Evolutionary conservation across 2,113 vertebrate species (phyloP), one percentile per base, ranked within the genome.

Genomic region (Alectura lathami): DNA sequence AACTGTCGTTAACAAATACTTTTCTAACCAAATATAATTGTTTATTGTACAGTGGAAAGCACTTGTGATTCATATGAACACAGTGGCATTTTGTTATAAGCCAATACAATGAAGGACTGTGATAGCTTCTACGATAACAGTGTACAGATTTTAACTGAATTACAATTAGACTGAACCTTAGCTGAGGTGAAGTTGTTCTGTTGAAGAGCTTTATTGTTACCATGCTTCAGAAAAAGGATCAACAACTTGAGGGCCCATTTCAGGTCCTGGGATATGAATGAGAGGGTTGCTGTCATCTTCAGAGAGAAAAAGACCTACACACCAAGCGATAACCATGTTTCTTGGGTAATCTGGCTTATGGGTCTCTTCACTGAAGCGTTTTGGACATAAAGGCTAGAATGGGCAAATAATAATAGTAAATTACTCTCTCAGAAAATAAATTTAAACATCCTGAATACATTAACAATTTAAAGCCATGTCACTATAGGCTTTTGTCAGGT

Each of bases 1-100:
- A 83, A 38, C 59, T 76, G 10, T 60, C 14, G 1, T 57, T 86
- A 83, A 62, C 27, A 69, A 42, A 42, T 70, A 79, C 77, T 94
- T 91, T 88, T 67, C 50, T 57, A 76, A 45, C 91, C n/a, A 83
- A 89, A 83, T 50, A 24, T 76, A 88, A 88, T 83, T 88, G 88
- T 95, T 85, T 67, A 29, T 86, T 96, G 92, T 89, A 81, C 53
- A 91, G 60, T 70, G 57, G 62, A 83, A 90, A 74, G 38, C 43
- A 72, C 40, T 95, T 89, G 72, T 87, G 74, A 88, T 95, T 94
- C 85, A 81, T 78, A 67, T 14, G 29, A 83, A 83, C 30, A 91
- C 89, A 91, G 59, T 91, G 54, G 60, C 56, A 72, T 94, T 86
- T 92, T 94, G 43, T 96, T 95, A 36, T 36, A 70, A 89, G 32